Conservation (phyloP, 2,888 invertebrate species). For the Azorinus chamasolen region DNA sequence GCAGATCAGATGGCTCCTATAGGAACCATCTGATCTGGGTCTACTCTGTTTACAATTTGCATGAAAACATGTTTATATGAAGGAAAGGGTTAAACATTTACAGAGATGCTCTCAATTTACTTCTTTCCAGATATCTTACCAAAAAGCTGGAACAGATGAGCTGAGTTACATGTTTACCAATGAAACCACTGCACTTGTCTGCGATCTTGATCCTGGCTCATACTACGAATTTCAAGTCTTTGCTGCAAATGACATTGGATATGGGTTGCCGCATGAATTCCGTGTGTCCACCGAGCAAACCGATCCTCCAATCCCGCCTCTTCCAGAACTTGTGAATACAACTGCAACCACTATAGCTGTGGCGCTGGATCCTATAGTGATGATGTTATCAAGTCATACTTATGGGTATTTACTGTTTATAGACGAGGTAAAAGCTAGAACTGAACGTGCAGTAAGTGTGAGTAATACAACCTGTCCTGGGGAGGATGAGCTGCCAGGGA, state of each 20-base stretch:
- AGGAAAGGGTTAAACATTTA: not conserved
- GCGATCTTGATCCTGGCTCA: conserved; percentile 91
- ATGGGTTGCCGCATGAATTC: conserved; percentile 88
- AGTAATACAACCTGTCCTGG: conserved; percentile 85
- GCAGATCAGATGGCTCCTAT: too few species aligned
- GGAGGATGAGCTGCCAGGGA: conserved; percentile 63
- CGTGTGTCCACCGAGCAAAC: conserved; percentile 91
- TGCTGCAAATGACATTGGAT: conserved; percentile 88
- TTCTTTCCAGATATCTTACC: conserved; percentile 52
- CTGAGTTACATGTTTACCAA: conserved; percentile 11
- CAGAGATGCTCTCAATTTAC: too few species aligned
- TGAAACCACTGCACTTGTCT: conserved; percentile 75
- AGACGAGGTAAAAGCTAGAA: conserved; percentile 88
- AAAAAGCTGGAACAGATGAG: conserved; percentile 21
- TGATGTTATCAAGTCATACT: conserved; percentile 92
- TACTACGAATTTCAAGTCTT: conserved; percentile 91
- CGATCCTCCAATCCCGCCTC: conserved; percentile 89
- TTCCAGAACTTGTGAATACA: conserved; percentile 90
- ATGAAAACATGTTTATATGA: not conserved
- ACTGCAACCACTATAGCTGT: conserved; percentile 90
- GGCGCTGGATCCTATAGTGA: conserved; percentile 90
- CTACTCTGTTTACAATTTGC: too few species aligned
- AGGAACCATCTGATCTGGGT: too few species aligned
- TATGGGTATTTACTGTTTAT: conserved; percentile 91
- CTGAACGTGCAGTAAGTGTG: conserved; percentile 84